Evolutionary conservation across 2,797 vertebrate species (phyloP).

Genomic region (Oryzias sinensis): DNA sequence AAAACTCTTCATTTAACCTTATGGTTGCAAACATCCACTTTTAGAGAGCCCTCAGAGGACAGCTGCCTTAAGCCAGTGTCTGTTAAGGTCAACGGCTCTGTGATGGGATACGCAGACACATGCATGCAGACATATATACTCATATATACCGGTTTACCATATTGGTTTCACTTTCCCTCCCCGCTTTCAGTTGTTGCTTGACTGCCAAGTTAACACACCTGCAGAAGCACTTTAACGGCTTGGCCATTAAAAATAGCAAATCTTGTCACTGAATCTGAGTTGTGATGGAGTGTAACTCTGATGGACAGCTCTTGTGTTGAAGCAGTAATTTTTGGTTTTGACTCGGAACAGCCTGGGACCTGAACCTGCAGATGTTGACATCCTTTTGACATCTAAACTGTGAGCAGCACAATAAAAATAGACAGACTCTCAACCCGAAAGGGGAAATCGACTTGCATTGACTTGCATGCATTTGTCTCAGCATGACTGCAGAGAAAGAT

Average conservation of each 20-base stretch:
- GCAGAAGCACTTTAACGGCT: conserved; percentile 28
- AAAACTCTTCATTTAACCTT: conserved; percentile 41
- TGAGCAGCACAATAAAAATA: no score
- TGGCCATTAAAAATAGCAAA: conserved; percentile 20
- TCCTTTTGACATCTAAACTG: background rate
- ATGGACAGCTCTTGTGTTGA: background rate
- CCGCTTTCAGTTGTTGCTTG: conserved; percentile 3
- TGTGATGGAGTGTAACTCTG: background rate
- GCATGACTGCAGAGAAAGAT: background rate
- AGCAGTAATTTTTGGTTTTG: background rate
- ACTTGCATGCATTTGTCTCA: background rate
- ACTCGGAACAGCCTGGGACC: background rate
- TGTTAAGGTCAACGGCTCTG: conserved; percentile 53
- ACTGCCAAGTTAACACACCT: conserved; percentile 29
- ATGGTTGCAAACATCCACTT: conserved; percentile 44
- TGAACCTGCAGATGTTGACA: background rate
- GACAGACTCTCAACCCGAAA: no score
- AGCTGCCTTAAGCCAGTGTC: conserved; percentile 40
- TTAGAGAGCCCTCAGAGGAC: conserved; percentile 48
- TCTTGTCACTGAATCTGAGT: conserved; percentile 7
- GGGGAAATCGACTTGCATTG: no score
- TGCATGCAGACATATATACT: conserved; percentile 16
- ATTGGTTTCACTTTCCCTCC: conserved; percentile 18
- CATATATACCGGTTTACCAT: conserved; percentile 33
- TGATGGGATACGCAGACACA: conserved; percentile 48